Evolutionary conservation across 2,113 vertebrate genomes (phyloP).

Genomic region (Arothron firmamentum): DNA sequence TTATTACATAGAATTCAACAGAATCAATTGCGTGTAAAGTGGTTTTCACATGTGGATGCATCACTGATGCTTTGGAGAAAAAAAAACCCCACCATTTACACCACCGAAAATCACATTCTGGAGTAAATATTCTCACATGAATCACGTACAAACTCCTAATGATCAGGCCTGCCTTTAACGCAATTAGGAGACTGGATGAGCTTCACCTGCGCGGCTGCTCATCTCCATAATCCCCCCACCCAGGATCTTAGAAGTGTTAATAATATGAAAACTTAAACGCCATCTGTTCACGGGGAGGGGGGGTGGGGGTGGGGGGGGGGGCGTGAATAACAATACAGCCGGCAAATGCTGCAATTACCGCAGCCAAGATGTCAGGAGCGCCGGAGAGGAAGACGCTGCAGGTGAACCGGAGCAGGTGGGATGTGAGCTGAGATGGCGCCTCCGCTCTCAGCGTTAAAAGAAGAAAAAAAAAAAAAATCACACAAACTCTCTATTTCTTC

Average conservation of each 20-base stretch:
- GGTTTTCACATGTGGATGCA: too few relatives aligned
- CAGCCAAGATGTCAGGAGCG: conserved; percentile 59
- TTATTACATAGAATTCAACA: too few relatives aligned
- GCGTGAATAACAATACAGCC: conserved; percentile 56
- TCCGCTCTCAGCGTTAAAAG: conserved; percentile 13
- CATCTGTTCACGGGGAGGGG: conserved; percentile 71
- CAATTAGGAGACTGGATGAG: conserved; percentile 40
- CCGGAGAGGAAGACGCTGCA: conserved; percentile 18
- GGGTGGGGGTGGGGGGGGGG: too few relatives aligned
- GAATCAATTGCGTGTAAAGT: too few relatives aligned
- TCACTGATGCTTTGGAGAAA: background rate
- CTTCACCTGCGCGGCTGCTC: conserved; percentile 52
- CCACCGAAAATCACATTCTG: conserved; percentile 10
- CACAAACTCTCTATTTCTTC: background rate
- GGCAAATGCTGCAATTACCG: conserved; percentile 62
- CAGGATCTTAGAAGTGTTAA: conserved; percentile 58
- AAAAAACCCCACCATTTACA: background rate
- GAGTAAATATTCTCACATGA: too few relatives aligned
- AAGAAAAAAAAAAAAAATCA: background rate
- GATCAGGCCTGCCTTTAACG: conserved; percentile 39
- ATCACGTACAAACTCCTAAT: too few relatives aligned
- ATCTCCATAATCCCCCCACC: conserved; percentile 30
- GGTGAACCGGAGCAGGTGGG: conserved; percentile 60
- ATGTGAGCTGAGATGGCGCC: conserved; percentile 55
- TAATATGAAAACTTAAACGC: conserved; percentile 76